phyloP scores from a whole-genome alignment of 2,113 vertebrate genomes.

The Leucosticte australis region DNA sequence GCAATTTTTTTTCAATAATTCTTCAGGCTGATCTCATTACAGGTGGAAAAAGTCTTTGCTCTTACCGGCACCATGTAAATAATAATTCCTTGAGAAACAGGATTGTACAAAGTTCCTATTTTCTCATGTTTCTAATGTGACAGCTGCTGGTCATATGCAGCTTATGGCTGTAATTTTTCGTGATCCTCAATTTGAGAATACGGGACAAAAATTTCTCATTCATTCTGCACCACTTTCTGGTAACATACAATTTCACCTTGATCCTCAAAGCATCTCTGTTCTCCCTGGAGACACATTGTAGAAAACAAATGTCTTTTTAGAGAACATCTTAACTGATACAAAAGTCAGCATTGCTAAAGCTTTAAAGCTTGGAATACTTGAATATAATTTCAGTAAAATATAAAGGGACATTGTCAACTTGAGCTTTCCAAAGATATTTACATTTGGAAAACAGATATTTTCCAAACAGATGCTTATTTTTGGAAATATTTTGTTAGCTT shows the following conservation, averaged over 20 bases:
- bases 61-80: not conserved
- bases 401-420: not conserved
- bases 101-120: not conserved
- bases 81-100: not conserved
- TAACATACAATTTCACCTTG: not conserved
- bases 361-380: not conserved
- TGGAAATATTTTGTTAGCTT: not conserved
- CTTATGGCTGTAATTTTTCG: not conserved
- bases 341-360: not conserved
- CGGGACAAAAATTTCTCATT: not conserved
- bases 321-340: not conserved
- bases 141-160: not conserved
- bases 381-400: not conserved
- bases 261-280: not conserved
- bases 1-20: not conserved
- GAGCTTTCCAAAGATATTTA: not conserved
- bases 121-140: not conserved
- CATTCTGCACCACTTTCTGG: not conserved
- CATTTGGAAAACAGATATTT: not conserved
- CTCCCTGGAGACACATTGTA: not conserved
- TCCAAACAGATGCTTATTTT: not conserved
- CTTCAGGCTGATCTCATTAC: not conserved
- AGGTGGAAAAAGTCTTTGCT: not conserved
- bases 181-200: not conserved
- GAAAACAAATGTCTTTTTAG: not conserved